A percentile compares a stretch with the other conserved stretches of the same genome.
phyloP scores from a whole-genome alignment of 2,888 invertebrate species.

The Geophilus truncorum region DNA sequence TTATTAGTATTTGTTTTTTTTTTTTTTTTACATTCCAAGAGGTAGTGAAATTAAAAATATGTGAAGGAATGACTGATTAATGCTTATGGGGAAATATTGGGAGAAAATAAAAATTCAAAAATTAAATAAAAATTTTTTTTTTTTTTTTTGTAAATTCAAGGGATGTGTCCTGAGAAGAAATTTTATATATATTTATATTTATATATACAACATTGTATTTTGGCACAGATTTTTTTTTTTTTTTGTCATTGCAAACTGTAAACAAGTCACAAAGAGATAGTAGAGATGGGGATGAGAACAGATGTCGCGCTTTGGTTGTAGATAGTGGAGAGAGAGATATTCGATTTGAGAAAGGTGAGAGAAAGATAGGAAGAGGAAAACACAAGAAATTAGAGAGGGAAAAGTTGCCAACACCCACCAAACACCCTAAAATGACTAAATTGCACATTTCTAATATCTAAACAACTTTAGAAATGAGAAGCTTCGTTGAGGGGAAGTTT shows the following conservation, averaged over 20 bases:
- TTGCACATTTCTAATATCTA: constrained; percentile 16
- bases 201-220: constrained; percentile 16
- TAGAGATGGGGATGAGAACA: constrained; percentile 20
- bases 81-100: neutral
- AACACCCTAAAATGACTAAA: constrained; percentile 7
- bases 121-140: neutral
- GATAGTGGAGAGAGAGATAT: constrained; percentile 10
- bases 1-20: neutral
- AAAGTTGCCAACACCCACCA: constrained; percentile 7
- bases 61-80: neutral
- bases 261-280: constrained; percentile 5
- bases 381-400: constrained; percentile 2
- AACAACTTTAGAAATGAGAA: constrained; percentile 6
- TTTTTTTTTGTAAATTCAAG: neutral
- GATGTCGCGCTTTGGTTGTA: constrained; percentile 5
- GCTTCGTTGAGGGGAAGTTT: constrained; percentile 1
- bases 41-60: neutral
- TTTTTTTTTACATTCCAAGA: neutral
- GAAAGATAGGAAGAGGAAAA: neutral
- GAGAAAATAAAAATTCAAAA: neutral
- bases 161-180: neutral
- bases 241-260: constrained; percentile 15
- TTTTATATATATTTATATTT: constrained; percentile 15
- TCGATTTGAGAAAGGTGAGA: neutral
- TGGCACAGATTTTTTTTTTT: constrained; percentile 19